These are phyloP conservation scores for Muscina levida DNA, from an alignment of 2,888 invertebrate genomes.

Conservation along the genomic window DNA sequence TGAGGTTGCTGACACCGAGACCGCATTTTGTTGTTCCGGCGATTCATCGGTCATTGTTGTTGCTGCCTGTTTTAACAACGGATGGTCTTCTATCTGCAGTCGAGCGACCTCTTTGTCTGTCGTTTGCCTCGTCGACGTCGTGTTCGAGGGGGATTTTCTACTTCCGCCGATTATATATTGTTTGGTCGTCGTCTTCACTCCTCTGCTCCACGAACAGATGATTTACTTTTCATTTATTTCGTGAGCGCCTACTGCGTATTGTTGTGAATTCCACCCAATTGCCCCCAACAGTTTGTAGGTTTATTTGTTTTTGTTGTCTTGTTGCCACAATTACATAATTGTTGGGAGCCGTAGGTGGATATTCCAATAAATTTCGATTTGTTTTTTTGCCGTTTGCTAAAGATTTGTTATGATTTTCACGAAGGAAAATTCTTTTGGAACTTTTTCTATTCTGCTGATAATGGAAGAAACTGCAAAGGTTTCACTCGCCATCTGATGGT, in stretches of 20 bases:
- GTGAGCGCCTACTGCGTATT: conserved; percentile 22
- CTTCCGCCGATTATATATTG: conserved; percentile 6
- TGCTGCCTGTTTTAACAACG: too few relatives aligned
- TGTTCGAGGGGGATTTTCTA: background rate
- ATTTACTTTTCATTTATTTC: conserved; percentile 20
- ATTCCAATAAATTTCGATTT: conserved; percentile 11
- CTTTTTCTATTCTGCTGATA: conserved; percentile 54
- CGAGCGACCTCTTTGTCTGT: background rate
- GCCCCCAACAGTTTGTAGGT: background rate
- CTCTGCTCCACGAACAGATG: conserved; percentile 6
- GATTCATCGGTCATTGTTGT: conserved; percentile 57
- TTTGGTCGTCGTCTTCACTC: background rate
- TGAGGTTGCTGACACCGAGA: background rate
- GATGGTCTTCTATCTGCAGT: too few relatives aligned
- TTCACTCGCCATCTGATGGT: background rate
- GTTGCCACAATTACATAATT: conserved; percentile 22
- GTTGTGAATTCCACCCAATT: conserved; percentile 5
- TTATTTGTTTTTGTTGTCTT: conserved; percentile 11
- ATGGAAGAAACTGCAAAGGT: conserved; percentile 46
- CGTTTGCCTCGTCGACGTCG: background rate
- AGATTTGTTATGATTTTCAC: conserved; percentile 34
- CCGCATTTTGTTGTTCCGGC: conserved; percentile 43
- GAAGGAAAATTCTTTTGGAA: conserved; percentile 43
- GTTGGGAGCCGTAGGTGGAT: background rate
- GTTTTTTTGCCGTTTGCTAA: conserved; percentile 28